Percentiles rank a stretch among this genome's conserved stretches.
phyloP scores from a whole-genome alignment of 2,113 vertebrate genomes.

The Eublepharis macularius region DNA sequence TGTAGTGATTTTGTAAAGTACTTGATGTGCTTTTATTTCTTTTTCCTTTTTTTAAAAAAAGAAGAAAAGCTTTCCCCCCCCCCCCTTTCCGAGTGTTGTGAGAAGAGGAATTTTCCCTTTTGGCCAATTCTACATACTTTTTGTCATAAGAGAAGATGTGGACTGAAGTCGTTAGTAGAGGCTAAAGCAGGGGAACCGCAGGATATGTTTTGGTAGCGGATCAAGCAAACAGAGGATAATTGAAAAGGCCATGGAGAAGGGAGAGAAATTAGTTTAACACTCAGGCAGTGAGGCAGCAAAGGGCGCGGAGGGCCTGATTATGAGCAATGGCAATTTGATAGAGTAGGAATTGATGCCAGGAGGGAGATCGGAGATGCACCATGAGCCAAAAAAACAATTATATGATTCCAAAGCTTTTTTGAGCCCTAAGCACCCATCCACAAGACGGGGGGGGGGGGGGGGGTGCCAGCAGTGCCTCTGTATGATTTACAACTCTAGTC shows the following conservation, averaged over 20 bases:
- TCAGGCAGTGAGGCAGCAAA: not conserved
- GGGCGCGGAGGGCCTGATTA: not conserved
- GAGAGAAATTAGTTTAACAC: conserved; percentile 33
- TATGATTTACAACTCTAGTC: not conserved
- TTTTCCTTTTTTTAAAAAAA: conserved; percentile 47
- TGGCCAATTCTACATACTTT: conserved; percentile 70
- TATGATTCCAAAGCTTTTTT: not conserved
- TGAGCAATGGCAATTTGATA: not conserved
- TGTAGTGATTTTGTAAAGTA: conserved; percentile 34
- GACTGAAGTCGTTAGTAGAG: conserved; percentile 68
- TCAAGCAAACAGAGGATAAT: conserved; percentile 58
- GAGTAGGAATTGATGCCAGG: not conserved
- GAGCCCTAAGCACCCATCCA: not conserved
- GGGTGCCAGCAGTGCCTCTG: not conserved
- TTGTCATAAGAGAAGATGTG: conserved; percentile 68
- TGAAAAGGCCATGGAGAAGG: conserved; percentile 5
- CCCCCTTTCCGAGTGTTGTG: conserved; percentile 53
- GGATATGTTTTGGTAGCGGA: conserved; percentile 58
- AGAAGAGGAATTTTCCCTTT: conserved; percentile 68
- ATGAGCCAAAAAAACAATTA: not conserved
- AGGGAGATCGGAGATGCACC: too few species aligned
- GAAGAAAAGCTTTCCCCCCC: not conserved
- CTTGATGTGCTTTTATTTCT: conserved; percentile 25
- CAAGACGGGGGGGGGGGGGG: too few species aligned
- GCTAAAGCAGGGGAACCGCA: conserved; percentile 66